Evolutionary conservation across 30 jellyfish, hydroid and myxozoan genomes (phyloP), one percentile per base, ranked within the genome.

Genomic region (Rhopilema esculentum): DNA sequence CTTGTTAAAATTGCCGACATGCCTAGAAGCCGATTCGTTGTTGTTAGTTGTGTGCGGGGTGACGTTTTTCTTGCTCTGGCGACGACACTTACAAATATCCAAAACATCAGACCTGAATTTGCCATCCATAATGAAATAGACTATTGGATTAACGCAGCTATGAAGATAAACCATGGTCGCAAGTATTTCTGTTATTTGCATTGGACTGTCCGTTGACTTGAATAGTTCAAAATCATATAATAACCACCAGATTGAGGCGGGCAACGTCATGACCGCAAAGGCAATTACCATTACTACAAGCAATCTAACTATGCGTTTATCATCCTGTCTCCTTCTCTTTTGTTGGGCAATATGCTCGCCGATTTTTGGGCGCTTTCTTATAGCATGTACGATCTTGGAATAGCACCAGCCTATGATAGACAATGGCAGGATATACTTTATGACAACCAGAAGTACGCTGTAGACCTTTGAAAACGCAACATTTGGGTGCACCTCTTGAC

Each of bases 221-320:
- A 64, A 49, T 16, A 78, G 79, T 16, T 84, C 82, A 80, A 79
- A 88, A 62, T 88, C 97, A 40, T 77, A 63, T 20, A 78, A 30
- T 0, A 88, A 66, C 97, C 97, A 88, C 97, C 97, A 88, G 63
- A 88, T 80, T 0, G 97, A 79, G 24, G 92, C 86, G 50, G 97
- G 97, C 72, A 88, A 75, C 57, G 97, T 88, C 17, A 78, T 40
- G 16, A 88, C 82, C 19, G 97, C 97, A 72, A 88, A 88, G 69
- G 97, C 91, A 0, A 72, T 72, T 20, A 88, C 97, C 80, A 88
- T 72, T 12, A 74, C 86, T 31, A 80, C 66, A 12, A 88, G 91
- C 24, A 70, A 71, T 57, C 26, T 68, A 19, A 88, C 80, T 6
- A 80, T 79, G 65, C 90, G 84, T 26, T 87, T 71, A 50, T 78